Evolutionary conservation across 2,888 invertebrate species (phyloP), one percentile per base, ranked within the genome.

Genomic region (Cheilosia variabilis): DNA sequence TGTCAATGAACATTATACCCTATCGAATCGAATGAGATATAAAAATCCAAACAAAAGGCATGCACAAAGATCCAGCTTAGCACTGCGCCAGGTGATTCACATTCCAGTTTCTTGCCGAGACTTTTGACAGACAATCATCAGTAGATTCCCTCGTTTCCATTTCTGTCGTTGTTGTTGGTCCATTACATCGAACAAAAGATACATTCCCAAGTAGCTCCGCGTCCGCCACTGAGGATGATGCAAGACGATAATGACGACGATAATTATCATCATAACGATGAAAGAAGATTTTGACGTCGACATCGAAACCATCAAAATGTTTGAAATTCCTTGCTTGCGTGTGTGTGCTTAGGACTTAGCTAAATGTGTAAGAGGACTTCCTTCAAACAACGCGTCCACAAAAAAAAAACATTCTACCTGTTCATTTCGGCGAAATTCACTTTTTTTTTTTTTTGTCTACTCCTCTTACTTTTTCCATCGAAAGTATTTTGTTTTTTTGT

Each of bases 81-180:
- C 66, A 66, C 10, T 53, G 52, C 65, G 57, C 55, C 75, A 66
- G 65, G 75, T 76, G 76, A 68, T 52, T 76, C 76, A 68, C 58
- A 68, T 68, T 60, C 22, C 76, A 58, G 47, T 65, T 17, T 47
- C 52, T 50, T 19, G 52, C 41, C 76, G 76, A 66, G 68, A 68
- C 60, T 58, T 76, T 60, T 76, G 76, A 76, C 68, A 68, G 66
- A 76, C 68, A 76, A 68, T 68, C 76, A 37, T 10, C 10, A 47
- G 55, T 47, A 45, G 24, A 27, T 52, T 53, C 62, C 19, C 24
- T 72, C 55, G 17, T 58, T 53, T 47, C 27, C 27, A 13, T 62
- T 45, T n/a, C 31, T 47, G 52, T 31, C 53, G 55, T n/a, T 57
- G 53, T 17, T 63, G 50, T 52, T 65, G 34, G 31, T 63, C 47